Evolutionary conservation across 1,140 invertebrate species (phyloP).

Genomic region (Musca domestica): DNA sequence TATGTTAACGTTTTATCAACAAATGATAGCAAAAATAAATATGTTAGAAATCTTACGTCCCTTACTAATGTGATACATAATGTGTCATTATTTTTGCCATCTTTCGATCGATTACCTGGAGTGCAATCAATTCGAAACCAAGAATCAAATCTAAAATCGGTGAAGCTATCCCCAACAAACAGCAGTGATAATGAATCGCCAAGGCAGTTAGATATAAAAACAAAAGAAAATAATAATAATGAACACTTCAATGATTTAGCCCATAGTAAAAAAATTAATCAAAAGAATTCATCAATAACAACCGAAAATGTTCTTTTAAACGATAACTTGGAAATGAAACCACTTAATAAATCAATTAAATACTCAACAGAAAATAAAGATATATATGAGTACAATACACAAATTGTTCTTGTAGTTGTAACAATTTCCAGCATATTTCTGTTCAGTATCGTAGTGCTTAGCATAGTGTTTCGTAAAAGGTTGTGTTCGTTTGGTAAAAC

Average conservation of each 20-base stretch:
- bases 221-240: too few relatives aligned
- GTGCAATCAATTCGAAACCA: slow-evolving; percentile 44
- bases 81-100: slow-evolving; percentile 43
- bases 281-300: too few relatives aligned
- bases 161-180: slow-evolving; percentile 28
- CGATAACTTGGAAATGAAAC: neutral
- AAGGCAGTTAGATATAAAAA: too few relatives aligned
- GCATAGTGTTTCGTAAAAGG: slow-evolving; percentile 60
- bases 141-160: slow-evolving; percentile 32
- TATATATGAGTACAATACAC: slow-evolving; percentile 35
- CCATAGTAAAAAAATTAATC: too few relatives aligned
- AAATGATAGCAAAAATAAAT: slow-evolving; percentile 26
- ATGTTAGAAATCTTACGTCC: slow-evolving; percentile 36
- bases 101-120: slow-evolving; percentile 40
- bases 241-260: too few relatives aligned
- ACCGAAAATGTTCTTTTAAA: too few relatives aligned
- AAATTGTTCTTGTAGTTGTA: slow-evolving; percentile 60
- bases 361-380: neutral
- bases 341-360: neutral
- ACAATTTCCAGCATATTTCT: slow-evolving; percentile 60
- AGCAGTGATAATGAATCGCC: neutral
- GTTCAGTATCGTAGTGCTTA: slow-evolving; percentile 57
- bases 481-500: slow-evolving; percentile 54
- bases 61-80: slow-evolving; percentile 47
- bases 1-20: slow-evolving; percentile 61